A percentile compares a stretch with the other conserved stretches of the same genome.
Conservation (phyloP, 2,888 invertebrate genomes). For the Malacosoma neustria region DNA sequence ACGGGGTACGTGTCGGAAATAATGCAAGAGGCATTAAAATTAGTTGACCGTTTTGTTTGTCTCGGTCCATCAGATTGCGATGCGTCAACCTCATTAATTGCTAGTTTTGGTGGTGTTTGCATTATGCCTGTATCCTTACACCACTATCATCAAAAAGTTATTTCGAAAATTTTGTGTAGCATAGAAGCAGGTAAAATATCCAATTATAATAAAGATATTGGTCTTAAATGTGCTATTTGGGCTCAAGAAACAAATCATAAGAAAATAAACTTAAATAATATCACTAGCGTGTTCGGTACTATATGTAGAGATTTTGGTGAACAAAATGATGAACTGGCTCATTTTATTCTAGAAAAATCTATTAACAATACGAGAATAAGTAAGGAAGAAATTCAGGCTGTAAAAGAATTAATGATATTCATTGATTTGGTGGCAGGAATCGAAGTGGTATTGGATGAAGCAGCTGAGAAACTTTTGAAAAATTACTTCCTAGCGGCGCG, state of each 20-base stretch:
- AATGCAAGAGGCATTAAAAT: constrained; percentile 42
- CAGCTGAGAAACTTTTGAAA: constrained; percentile 38
- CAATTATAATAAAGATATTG: constrained; percentile 26
- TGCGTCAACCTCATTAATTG: constrained; percentile 33
- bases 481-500: constrained; percentile 56
- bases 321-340: constrained; percentile 41
- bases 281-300: constrained; percentile 50
- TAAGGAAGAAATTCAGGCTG: constrained; percentile 33
- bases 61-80: constrained; percentile 36
- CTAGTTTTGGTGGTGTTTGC: constrained; percentile 48
- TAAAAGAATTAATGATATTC: constrained; percentile 38
- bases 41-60: constrained; percentile 34
- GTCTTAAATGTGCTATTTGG: constrained; percentile 51
- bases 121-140: constrained; percentile 50
- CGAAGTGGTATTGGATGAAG: constrained; percentile 31
- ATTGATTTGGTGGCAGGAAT: constrained; percentile 46
- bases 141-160: constrained; percentile 44
- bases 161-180: constrained; percentile 31
- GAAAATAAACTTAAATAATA: constrained; percentile 40
- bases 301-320: constrained; percentile 48
- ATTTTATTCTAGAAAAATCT: constrained; percentile 39
- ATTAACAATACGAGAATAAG: constrained; percentile 22
- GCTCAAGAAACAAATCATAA: constrained; percentile 55
- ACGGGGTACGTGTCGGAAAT: constrained; percentile 42
- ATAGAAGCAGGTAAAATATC: constrained; percentile 45